A percentile compares a stretch with the other conserved stretches of the same genome.
Evolutionary conservation across 2,113 vertebrate genomes (phyloP).

Genomic region (Platycercus adscitus): DNA sequence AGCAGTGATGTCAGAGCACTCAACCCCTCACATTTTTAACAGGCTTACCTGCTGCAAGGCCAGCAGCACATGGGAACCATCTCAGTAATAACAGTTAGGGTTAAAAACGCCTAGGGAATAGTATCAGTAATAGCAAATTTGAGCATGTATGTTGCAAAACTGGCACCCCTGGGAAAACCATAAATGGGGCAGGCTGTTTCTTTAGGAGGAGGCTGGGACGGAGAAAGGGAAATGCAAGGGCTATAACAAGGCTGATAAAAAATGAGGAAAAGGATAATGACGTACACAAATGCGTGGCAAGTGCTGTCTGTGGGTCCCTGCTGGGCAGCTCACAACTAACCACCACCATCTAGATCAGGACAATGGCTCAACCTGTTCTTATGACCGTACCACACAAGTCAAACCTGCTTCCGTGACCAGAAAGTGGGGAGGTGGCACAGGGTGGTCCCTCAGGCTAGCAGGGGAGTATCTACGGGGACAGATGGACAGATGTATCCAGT

Average conservation of each 20-base stretch:
- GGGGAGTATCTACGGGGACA: not conserved
- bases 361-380: not conserved
- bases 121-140: not conserved
- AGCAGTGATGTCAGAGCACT: not conserved
- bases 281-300: rapidly evolving
- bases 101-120: not conserved
- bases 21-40: not conserved
- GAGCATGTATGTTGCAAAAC: not conserved
- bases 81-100: not conserved
- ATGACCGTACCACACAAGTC: not conserved
- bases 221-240: not conserved
- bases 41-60: not conserved
- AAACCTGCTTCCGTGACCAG: not conserved
- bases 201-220: not conserved
- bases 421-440: not conserved
- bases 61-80: not conserved
- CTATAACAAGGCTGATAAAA: not conserved
- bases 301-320: not conserved
- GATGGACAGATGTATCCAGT: not conserved
- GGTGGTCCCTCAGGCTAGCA: not conserved
- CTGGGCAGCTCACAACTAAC: not conserved
- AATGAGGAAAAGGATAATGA: not conserved
- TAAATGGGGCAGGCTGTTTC: not conserved
- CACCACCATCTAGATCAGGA: rapidly evolving
- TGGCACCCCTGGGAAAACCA: not conserved